Evolutionary conservation across 2,797 vertebrate genomes (phyloP), one percentile per base, ranked within the genome.

Genomic region (Cuniculus paca): DNA sequence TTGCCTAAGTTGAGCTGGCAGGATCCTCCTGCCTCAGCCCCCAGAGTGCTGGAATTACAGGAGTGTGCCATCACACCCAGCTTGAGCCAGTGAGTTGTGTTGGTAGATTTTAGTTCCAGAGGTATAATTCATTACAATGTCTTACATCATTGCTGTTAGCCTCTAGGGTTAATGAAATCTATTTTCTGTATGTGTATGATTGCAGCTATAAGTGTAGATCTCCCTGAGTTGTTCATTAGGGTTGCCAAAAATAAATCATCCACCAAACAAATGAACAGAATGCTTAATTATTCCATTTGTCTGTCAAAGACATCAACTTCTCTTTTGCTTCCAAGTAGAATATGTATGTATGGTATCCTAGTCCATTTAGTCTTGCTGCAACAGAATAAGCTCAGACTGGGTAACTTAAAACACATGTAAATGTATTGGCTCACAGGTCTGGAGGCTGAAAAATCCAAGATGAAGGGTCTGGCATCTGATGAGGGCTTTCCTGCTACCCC

Each of bases 201-300:
- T 93, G 90, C 45, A 28, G 45, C 68, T 86, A 1, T 61, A 77
- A 88, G 58, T 85, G 56, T 39, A 92, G 87, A 65, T 65, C 94
- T 88, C 63, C 22, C 12, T 65, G 85, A 26, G 24, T 78, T 72
- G 88, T 80, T 96, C 56, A 24, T 95, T 95, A 95, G 61, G 10
- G 72, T 81, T 90, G 63, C 65, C 87, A 95, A 79, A 94, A 97
- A 94, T 88, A 93, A 93, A 91, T 68, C 58, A 54, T 50, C 54
- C 26, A 7, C 54, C 84, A 91, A 24, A 80, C 72, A 91, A 80
- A 54, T 39, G 65, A 70, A 52, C 83, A 79, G 80, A 91, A 19
- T 58, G 75, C 4, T 42, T 60, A 20, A 19, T 93, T 74, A 79
- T 54, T 74, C 81, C 10, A 26, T 24, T n/a, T 54, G 45, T 11